A percentile compares a stretch with the other conserved stretches of the same genome.
Evolutionary conservation across 2,888 invertebrate genomes (phyloP).

Genomic region (Monopis laevigella): DNA sequence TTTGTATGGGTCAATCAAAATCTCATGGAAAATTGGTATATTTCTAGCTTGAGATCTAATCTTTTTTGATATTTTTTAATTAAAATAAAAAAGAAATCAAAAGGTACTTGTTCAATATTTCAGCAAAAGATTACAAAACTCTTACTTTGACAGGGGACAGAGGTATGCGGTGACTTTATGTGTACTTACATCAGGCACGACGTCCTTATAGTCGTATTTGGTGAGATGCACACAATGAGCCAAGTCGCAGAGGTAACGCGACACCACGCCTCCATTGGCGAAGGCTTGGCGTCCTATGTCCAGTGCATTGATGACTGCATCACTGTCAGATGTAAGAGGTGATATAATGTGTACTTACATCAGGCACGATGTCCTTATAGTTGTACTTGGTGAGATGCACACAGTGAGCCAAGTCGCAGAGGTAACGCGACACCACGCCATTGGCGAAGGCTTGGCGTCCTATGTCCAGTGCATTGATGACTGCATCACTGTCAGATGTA

Average conservation of each 20-base stretch:
- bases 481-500: slow-evolving; percentile 68
- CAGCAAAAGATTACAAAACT: too few relatives aligned
- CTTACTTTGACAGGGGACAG: too few relatives aligned
- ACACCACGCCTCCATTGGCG: slow-evolving; percentile 65
- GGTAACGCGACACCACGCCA: slow-evolving; percentile 65
- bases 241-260: slow-evolving; percentile 69
- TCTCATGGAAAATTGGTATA: too few relatives aligned
- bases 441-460: slow-evolving; percentile 61
- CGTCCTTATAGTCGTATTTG: slow-evolving; percentile 74
- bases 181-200: slow-evolving; percentile 61
- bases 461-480: slow-evolving; percentile 69
- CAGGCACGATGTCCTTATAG: slow-evolving; percentile 73
- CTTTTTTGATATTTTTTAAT: too few relatives aligned
- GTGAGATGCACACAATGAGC: slow-evolving; percentile 73
- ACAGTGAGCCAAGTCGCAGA: slow-evolving; percentile 74
- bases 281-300: slow-evolving; percentile 63
- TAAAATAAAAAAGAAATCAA: too few relatives aligned
- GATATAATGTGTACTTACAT: too few relatives aligned
- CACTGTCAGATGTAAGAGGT: too few relatives aligned
- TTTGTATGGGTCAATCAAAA: too few relatives aligned
- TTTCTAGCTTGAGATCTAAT: too few relatives aligned
- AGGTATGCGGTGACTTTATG: too few relatives aligned
- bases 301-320: slow-evolving; percentile 70
- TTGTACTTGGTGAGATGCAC: slow-evolving; percentile 71
- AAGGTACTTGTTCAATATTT: too few relatives aligned